Evolutionary conservation across 2,888 invertebrate genomes (phyloP), one percentile per base, ranked within the genome.

Genomic region (Phengaris arion): DNA sequence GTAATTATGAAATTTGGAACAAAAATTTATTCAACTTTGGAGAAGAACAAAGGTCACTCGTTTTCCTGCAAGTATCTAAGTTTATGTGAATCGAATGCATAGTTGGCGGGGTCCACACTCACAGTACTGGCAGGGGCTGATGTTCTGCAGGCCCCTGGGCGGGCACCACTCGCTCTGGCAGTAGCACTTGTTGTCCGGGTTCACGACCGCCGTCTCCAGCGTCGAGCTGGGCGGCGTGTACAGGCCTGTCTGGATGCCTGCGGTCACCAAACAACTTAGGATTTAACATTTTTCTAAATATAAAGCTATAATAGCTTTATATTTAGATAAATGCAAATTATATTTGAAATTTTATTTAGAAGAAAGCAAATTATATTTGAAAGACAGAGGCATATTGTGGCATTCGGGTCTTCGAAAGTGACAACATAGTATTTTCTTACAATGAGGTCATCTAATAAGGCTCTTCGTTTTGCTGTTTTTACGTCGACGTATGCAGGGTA

Each of bases 121-220:
- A 97, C 97, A 97, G 84, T 96, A 97, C 87, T 98, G 98, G 82
- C 98, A 98, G 0, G 97, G 97, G 81, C 97, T 97, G 79, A 98
- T 97, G 83, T 97, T 97, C 87, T 98, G 97, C 51, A 98, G 87
- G 0, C 98, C 98, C 78, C 94, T 94, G 0, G 96, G 95, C 0
- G 97, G 95, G 80, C 97, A 97, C 74, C 94, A 92, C 77, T 95
- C 94, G 1, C 96, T 96, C 10, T 95, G 95, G 83, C 97, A 97
- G 85, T 94, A 97, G 81, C 98, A 98, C 80, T 95, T 95, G 87
- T 97, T 97, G 72, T 96, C 95, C 0, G 95, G 94, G 78, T 96
- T 95, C 55, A 95, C 89, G 0, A 94, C 94, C 0, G 96, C 95
- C 7, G 95, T 94, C 76, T 96, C 96, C 84, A 97, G 96, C 0